These are phyloP conservation scores for Emberiza fucata DNA, from an alignment of 2,113 vertebrate genomes.

Conservation along the genomic window DNA sequence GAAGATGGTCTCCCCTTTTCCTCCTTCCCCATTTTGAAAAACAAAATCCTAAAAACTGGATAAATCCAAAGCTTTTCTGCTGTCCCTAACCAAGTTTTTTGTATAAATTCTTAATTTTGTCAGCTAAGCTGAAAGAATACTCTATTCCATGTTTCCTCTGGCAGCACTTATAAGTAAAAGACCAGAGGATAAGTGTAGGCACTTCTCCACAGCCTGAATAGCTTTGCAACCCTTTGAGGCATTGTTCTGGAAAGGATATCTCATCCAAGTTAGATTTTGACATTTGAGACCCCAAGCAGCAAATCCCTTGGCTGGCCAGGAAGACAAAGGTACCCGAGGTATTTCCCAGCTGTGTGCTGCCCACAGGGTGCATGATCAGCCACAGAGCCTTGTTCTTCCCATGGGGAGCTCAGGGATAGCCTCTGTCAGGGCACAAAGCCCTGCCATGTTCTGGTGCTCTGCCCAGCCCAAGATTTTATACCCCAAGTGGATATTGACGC, in stretches of 20 bases:
- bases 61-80: neutral
- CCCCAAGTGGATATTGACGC: neutral
- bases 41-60: neutral
- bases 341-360: accelerated
- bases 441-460: neutral
- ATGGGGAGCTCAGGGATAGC: neutral
- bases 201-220: neutral
- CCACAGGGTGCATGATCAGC: accelerated
- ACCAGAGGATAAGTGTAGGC: neutral
- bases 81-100: neutral
- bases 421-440: accelerated
- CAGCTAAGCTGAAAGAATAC: neutral
- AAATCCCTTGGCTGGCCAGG: neutral
- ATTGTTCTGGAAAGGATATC: neutral
- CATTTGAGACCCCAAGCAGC: neutral
- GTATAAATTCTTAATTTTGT: neutral
- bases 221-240: neutral
- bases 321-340: neutral
- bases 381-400: neutral
- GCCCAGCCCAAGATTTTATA: neutral
- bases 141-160: neutral
- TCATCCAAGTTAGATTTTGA: neutral
- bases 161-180: neutral
- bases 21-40: neutral
- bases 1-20: neutral